phyloP scores from a whole-genome alignment of 2,797 vertebrate genomes.

The Morelia viridis region DNA sequence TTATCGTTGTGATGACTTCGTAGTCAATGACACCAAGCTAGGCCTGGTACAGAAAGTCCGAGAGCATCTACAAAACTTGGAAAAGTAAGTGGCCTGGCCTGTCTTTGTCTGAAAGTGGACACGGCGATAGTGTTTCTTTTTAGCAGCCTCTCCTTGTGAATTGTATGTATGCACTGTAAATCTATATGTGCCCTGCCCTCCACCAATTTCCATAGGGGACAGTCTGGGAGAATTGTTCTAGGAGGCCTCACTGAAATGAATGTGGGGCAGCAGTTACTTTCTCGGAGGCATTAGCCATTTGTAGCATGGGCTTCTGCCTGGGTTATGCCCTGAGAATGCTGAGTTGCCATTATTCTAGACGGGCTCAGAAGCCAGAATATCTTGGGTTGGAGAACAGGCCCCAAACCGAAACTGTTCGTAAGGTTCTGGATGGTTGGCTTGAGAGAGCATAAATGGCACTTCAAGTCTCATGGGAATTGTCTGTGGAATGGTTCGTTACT shows the following conservation, averaged over 20 bases:
- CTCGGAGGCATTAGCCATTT: background rate
- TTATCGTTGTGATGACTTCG: constrained; percentile 98
- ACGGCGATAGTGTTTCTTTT: background rate
- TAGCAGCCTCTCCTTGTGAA: background rate
- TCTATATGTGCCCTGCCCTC: background rate
- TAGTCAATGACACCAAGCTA: constrained; percentile 95
- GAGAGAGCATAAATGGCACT: background rate
- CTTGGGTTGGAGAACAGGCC: background rate
- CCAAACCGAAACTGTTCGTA: no score
- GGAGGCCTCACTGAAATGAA: background rate
- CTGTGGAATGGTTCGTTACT: constrained; percentile 17
- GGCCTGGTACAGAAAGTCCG: constrained; percentile 94
- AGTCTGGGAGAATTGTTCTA: background rate
- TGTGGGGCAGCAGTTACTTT: background rate
- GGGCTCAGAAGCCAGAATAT: no score
- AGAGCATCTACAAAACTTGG: constrained; percentile 95
- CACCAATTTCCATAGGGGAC: no score
- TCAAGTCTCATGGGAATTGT: constrained; percentile 21
- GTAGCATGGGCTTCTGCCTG: background rate
- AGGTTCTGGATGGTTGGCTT: background rate
- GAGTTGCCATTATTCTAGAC: background rate
- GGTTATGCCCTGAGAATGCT: no score
- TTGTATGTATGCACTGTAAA: accelerated
- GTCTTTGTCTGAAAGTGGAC: background rate
- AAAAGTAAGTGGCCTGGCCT: constrained; percentile 84